These are phyloP conservation scores for Campoletis sonorensis DNA, from an alignment of 1,140 invertebrate species.

Conservation along the genomic window DNA sequence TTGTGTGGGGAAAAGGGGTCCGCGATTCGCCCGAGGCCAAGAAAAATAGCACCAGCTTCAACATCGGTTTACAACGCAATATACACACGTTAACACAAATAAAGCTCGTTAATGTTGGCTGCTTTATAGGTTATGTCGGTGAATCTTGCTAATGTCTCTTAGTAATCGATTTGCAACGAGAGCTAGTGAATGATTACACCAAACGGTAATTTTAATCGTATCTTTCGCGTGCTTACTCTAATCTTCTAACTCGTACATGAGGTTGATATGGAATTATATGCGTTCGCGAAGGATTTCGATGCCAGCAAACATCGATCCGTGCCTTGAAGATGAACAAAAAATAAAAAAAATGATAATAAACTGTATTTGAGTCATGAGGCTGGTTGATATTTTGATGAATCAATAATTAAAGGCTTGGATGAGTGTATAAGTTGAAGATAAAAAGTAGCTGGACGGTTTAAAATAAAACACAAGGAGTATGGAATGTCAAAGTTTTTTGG, in stretches of 20 bases:
- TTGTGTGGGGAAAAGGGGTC: constrained; percentile 12
- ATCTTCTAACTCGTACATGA: neutral
- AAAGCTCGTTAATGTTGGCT: constrained; percentile 18
- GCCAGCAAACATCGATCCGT: neutral
- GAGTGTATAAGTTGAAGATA: neutral
- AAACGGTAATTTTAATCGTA: constrained; percentile 11
- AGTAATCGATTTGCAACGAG: constrained; percentile 7
- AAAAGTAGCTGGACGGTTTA: too few relatives aligned
- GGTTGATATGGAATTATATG: neutral
- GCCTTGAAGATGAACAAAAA: neutral
- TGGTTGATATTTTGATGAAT: neutral
- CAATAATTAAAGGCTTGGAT: neutral
- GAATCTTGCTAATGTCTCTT: neutral
- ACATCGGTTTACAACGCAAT: neutral
- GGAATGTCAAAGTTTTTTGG: too few relatives aligned
- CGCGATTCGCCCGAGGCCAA: constrained; percentile 4
- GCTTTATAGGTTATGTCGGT: constrained; percentile 12
- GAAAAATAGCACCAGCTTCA: neutral
- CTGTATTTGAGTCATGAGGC: too few relatives aligned
- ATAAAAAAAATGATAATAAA: neutral
- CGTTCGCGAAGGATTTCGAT: neutral
- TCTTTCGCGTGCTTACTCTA: neutral
- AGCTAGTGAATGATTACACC: neutral
- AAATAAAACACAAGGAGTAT: neutral
- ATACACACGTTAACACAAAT: neutral